Conservation (phyloP, 1,140 invertebrate species). For the Cataglyphis hispanica region DNA sequence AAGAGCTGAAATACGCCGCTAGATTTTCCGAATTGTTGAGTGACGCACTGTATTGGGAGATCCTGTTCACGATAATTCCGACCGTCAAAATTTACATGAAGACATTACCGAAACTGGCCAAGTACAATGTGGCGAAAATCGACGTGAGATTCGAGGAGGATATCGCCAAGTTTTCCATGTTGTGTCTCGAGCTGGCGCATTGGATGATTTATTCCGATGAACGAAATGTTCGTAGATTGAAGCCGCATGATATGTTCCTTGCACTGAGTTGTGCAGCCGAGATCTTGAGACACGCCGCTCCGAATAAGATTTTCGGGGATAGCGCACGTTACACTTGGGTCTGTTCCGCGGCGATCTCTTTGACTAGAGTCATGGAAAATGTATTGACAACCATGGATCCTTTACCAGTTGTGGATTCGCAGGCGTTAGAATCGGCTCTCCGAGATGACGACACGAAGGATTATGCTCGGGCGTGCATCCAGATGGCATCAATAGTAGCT, state of each 20-base stretch:
- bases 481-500: constrained; percentile 85
- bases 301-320: constrained; percentile 81
- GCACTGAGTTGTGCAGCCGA: constrained; percentile 83
- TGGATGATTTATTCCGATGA: constrained; percentile 79
- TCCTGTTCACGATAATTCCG: constrained; percentile 87
- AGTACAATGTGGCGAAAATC: constrained; percentile 85
- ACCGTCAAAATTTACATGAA: constrained; percentile 86
- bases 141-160: constrained; percentile 85
- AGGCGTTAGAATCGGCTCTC: constrained; percentile 79
- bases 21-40: constrained; percentile 87
- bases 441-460: constrained; percentile 79
- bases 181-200: constrained; percentile 88
- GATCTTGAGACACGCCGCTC: constrained; percentile 82
- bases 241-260: constrained; percentile 77
- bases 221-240: constrained; percentile 61
- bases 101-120: constrained; percentile 78
- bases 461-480: constrained; percentile 84
- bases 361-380: constrained; percentile 78
- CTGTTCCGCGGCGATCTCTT: constrained; percentile 84
- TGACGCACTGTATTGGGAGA: constrained; percentile 86
- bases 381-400: constrained; percentile 77
- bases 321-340: constrained; percentile 83
- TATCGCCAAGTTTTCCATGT: constrained; percentile 88
- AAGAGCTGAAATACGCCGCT: constrained; percentile 85
- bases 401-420: constrained; percentile 76